Evolutionary conservation across 2,113 vertebrate species (phyloP).

Genomic region (Dolichallabes microphthalmus): DNA sequence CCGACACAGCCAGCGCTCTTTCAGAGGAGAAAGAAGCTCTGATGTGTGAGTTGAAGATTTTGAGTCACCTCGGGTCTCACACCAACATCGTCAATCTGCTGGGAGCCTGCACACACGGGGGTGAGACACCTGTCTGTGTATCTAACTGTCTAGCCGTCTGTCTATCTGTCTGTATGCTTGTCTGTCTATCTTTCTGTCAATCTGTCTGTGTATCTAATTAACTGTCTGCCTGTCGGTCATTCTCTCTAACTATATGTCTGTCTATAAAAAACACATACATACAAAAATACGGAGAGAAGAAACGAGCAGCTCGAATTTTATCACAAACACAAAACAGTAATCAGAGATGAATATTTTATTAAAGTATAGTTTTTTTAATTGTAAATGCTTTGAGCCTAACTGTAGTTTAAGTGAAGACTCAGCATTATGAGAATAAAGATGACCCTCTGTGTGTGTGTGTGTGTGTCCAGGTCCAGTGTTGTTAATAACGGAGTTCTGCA

Average conservation of each 20-base stretch:
- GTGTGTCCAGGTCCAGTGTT: constrained; percentile 82
- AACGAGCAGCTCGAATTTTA: neutral
- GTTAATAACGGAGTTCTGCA: constrained; percentile 91
- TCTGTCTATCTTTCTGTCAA: neutral
- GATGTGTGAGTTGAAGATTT: constrained; percentile 72
- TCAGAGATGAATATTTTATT: neutral
- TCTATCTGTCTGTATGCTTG: neutral
- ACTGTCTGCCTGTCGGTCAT: neutral
- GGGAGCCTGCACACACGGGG: constrained; percentile 69
- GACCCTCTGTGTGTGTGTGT: neutral
- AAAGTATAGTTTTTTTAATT: neutral
- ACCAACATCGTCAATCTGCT: constrained; percentile 73
- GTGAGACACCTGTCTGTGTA: constrained; percentile 39
- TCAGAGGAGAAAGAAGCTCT: constrained; percentile 60
- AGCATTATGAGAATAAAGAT: neutral
- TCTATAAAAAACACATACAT: neutral
- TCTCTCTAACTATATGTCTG: neutral
- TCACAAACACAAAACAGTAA: neutral
- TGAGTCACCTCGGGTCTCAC: constrained; percentile 70
- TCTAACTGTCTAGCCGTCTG: neutral
- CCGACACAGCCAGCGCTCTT: constrained; percentile 55
- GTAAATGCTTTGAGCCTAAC: neutral
- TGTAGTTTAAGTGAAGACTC: neutral
- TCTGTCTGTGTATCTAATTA: neutral
- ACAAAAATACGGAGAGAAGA: neutral